phyloP scores from a whole-genome alignment of 2,113 vertebrate genomes.

The Andinoacara biseriatus region DNA sequence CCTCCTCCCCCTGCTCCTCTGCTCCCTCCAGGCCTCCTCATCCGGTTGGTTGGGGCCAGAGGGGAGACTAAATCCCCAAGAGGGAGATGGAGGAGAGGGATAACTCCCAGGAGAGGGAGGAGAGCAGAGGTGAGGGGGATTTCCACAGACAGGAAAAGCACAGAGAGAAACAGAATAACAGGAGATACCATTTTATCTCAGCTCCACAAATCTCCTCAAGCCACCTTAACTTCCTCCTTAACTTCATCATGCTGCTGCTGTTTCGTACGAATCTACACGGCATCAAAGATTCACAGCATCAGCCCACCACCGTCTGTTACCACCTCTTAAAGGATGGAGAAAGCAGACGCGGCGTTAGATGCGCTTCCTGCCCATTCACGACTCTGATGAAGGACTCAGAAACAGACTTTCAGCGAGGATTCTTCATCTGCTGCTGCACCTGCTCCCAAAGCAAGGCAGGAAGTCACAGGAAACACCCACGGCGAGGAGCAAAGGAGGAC shows the following conservation, averaged over 20 bases:
- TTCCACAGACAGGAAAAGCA: neutral
- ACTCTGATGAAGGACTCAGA: neutral
- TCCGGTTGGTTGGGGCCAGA: constrained; percentile 6
- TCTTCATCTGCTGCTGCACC: neutral
- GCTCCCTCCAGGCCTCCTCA: constrained; percentile 37
- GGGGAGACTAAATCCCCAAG: neutral
- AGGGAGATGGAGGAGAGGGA: neutral
- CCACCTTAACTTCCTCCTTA: neutral
- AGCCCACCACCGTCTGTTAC: neutral
- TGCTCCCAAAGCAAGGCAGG: neutral
- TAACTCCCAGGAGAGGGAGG: neutral
- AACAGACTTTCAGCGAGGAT: no score
- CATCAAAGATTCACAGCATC: neutral
- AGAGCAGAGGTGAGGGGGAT: no score
- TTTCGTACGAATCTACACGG: no score
- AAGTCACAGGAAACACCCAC: neutral
- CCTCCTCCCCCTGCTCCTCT: neutral
- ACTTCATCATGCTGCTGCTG: neutral
- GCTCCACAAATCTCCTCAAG: neutral
- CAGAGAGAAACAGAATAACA: no score
- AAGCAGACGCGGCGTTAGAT: neutral
- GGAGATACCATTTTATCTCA: neutral
- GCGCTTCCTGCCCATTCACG: neutral
- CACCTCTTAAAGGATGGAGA: neutral
- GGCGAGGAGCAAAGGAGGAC: neutral